Base-by-base conservation (phyloP, 2,888 invertebrate species). In the Sericinus montela region DNA sequence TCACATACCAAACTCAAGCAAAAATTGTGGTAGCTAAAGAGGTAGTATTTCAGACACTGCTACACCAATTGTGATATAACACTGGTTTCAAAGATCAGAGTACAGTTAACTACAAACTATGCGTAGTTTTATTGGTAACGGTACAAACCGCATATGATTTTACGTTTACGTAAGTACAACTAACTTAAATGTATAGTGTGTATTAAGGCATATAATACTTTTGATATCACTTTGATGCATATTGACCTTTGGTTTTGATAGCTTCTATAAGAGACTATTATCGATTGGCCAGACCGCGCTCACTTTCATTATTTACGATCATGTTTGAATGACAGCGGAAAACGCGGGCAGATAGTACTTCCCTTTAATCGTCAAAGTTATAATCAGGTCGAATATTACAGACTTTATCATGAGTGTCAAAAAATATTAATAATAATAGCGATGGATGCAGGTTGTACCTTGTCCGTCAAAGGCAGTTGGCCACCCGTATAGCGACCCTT, bases 401-500 rank as follows among this genome's bases (percentile, higher is more conserved):
- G 23, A 34, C n/a, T 39, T 35, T 44, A 49, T 49, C 49, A 40
- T 28, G 34, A 50, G 35, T 41, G 50, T 50, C 45, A 30, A 30
- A 34, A 50, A 8, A 59, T 56, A 63, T 63, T 59, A 64, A 67
- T 62, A 66, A 58, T 65, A 63, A 60, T 55, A 53, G 55, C 59
- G 53, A 59, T 56, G 56, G 57, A 57, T 59, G 59, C 59, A 56
- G 63, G 59, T 60, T 23, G 35, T 39, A 43, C 32, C 48, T 39
- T 45, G 49, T 34, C 37, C 32, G 25, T 45, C 40, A 72, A 67
- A 65, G 63, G 11, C 32, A 32, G 67, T 64, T 70, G 75, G 61
- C 80, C 79, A 80, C 77, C 78, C 76, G 70, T 69, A 60, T 57
- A 59, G 66, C 57, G 52, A 51, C 58, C 60, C 64, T 51, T 53